Evolutionary conservation across 2,113 vertebrate species (phyloP).

Genomic region (Campylomormyrus numenius): DNA sequence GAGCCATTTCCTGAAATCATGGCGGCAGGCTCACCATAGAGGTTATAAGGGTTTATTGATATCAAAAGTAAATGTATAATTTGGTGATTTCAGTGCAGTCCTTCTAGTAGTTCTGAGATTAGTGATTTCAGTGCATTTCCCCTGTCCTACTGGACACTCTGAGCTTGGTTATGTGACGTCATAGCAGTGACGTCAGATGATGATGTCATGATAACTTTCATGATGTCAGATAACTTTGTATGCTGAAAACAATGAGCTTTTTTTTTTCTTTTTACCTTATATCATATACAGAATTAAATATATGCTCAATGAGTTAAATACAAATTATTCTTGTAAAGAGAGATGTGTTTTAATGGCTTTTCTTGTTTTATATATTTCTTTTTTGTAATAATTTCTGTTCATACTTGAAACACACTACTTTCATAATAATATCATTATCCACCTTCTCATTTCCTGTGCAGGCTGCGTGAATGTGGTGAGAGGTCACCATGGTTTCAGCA

Average conservation of each 20-base stretch:
- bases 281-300: background rate
- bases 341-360: background rate
- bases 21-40: background rate
- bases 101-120: background rate
- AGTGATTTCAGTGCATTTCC: background rate
- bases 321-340: background rate
- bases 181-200: background rate
- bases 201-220: background rate
- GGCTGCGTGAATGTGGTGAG: background rate
- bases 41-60: background rate
- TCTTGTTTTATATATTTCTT: too few relatives aligned
- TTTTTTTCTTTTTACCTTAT: background rate
- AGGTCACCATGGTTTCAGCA: background rate
- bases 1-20: background rate
- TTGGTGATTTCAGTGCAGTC: background rate
- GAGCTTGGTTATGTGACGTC: background rate
- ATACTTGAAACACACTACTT: background rate
- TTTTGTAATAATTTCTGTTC: too few relatives aligned
- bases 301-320: background rate
- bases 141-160: background rate
- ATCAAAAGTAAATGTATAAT: background rate
- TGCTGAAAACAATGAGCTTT: background rate
- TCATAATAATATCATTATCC: background rate
- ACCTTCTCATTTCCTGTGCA: background rate
- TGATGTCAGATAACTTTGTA: background rate